phyloP scores from a whole-genome alignment of 2,888 invertebrate species.

The Ctena decussata region DNA sequence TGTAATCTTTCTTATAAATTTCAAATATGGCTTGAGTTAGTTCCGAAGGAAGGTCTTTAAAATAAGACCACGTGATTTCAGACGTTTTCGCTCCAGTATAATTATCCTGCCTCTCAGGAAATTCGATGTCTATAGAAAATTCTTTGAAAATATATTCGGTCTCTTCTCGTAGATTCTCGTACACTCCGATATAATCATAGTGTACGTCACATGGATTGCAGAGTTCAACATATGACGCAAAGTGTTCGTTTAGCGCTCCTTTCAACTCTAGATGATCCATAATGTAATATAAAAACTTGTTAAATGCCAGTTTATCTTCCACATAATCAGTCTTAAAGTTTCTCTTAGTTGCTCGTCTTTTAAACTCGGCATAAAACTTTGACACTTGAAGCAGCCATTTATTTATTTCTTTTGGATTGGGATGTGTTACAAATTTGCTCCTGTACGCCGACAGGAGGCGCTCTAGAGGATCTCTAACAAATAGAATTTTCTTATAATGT shows the following conservation, averaged over 20 bases:
- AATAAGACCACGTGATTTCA: constrained; percentile 91
- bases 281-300: constrained; percentile 90
- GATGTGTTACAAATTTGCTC: constrained; percentile 91
- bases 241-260: constrained; percentile 93
- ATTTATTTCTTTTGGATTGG: constrained; percentile 13
- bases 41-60: constrained; percentile 91
- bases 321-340: constrained; percentile 55
- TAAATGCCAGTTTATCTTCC: constrained; percentile 33
- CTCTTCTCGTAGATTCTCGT: constrained; percentile 94
- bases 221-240: constrained; percentile 93
- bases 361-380: constrained; percentile 15
- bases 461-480: constrained; percentile 97
- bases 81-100: constrained; percentile 90
- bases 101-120: constrained; percentile 83
- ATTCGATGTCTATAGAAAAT: constrained; percentile 70
- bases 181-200: constrained; percentile 96
- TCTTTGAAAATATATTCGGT: constrained; percentile 88
- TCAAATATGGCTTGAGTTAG: constrained; percentile 71
- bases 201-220: constrained; percentile 95
- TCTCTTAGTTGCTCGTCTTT: constrained; percentile 79
- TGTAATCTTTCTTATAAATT: constrained; percentile 93
- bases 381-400: not conserved
- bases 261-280: constrained; percentile 86
- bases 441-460: constrained; percentile 95
- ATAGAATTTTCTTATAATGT: constrained; percentile 93